These are phyloP conservation scores for Progne subis DNA, from an alignment of 2,113 vertebrate genomes.

Conservation along the genomic window DNA sequence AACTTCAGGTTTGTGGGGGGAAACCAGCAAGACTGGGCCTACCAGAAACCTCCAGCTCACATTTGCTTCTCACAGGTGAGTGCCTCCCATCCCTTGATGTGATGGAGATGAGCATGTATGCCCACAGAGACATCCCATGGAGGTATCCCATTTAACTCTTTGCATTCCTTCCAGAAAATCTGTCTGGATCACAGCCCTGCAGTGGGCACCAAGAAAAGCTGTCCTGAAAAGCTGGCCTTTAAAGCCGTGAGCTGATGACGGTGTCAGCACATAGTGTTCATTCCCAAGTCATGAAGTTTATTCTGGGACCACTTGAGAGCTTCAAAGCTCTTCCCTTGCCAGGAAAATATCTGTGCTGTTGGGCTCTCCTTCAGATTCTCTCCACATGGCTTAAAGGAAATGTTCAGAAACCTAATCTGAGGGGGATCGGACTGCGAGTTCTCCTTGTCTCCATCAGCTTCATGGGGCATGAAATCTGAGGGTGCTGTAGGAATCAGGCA, in stretches of 20 bases:
- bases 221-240: conserved; percentile 32
- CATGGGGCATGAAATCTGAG: neutral
- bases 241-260: neutral
- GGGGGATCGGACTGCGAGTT: neutral
- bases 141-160: neutral
- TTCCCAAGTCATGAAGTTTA: conserved; percentile 61
- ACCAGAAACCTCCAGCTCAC: neutral
- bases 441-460: neutral
- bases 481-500: neutral
- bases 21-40: neutral
- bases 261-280: conserved; percentile 56
- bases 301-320: conserved; percentile 59
- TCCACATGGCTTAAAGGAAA: conserved; percentile 49
- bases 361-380: conserved; percentile 53
- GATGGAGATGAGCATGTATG: neutral
- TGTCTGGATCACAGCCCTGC: neutral
- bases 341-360: conserved; percentile 56
- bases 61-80: neutral
- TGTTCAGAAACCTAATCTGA: conserved; percentile 52
- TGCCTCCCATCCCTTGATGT: neutral
- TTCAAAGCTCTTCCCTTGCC: conserved; percentile 52
- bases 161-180: neutral
- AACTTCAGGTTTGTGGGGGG: neutral
- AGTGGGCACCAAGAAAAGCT: neutral
- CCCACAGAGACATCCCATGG: neutral